Conservation (phyloP, 2,113 vertebrate genomes). For the Phylloscopus trochiloides region DNA sequence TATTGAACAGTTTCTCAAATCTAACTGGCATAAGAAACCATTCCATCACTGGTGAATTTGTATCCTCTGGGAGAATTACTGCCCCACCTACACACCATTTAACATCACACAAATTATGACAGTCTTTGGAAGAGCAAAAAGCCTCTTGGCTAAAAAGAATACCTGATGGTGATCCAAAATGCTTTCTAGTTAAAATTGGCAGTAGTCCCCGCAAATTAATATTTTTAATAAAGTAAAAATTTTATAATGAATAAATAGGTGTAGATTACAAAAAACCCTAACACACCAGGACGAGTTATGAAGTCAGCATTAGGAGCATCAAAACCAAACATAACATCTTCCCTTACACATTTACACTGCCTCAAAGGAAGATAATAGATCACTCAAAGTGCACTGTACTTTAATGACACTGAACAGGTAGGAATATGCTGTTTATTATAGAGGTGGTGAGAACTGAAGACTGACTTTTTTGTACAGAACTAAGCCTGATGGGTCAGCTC, state of each 20-base stretch:
- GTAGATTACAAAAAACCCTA: not conserved
- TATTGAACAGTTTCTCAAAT: not conserved
- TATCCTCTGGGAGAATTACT: not conserved
- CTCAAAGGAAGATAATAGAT: not conserved
- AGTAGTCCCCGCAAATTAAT: not conserved
- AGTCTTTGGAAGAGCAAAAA: not conserved
- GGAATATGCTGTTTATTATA: not conserved
- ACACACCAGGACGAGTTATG: not conserved
- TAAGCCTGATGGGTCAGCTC: not conserved
- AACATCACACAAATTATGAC: not conserved
- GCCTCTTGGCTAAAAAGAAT: not conserved
- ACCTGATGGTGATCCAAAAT: not conserved
- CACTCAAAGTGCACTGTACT: slow-evolving; percentile 28
- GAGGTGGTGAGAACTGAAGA: not conserved
- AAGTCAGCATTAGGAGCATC: not conserved
- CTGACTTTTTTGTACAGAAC: not conserved
- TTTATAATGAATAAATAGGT: not conserved
- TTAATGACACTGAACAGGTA: slow-evolving; percentile 10
- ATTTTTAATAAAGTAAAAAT: not conserved
- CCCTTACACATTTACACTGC: not conserved
- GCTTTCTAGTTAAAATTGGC: not conserved
- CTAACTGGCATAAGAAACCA: not conserved
- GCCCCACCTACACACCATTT: not conserved
- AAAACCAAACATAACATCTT: not conserved
- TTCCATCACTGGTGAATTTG: not conserved